Percentiles rank a stretch among this genome's conserved stretches.
Conservation (phyloP, 2,888 invertebrate species). For the Micoletzkya japonica region DNA sequence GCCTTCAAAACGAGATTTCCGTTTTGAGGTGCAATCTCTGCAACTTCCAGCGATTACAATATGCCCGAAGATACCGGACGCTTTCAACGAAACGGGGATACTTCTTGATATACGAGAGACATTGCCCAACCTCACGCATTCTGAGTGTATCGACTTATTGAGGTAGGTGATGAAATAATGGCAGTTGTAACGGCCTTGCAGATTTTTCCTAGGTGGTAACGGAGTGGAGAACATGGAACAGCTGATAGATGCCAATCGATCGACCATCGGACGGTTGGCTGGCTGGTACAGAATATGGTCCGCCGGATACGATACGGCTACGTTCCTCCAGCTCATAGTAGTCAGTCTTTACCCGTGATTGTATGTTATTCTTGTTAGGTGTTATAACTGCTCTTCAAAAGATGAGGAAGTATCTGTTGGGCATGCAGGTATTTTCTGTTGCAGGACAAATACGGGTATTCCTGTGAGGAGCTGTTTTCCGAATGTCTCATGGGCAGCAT, state of each 20-base stretch:
- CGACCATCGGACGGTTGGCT: constrained; percentile 49
- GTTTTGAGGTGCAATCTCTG: constrained; percentile 49
- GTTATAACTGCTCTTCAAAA: neutral
- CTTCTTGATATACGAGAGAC: constrained; percentile 43
- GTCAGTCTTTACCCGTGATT: neutral
- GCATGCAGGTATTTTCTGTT: constrained; percentile 24
- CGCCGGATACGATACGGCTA: constrained; percentile 42
- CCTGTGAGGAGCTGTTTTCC: constrained; percentile 56
- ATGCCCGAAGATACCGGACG: constrained; percentile 59
- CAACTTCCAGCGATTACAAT: constrained; percentile 56
- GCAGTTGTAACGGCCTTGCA: constrained; percentile 26
- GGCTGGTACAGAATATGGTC: constrained; percentile 52
- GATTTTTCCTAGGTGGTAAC: constrained; percentile 52
- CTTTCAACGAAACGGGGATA: constrained; percentile 47
- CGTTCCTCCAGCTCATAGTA: constrained; percentile 53
- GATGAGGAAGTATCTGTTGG: too few species aligned
- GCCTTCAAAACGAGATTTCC: too few species aligned
- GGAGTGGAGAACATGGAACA: constrained; percentile 58
- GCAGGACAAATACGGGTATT: constrained; percentile 56
- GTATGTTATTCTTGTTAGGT: neutral
- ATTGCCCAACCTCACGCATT: constrained; percentile 39
- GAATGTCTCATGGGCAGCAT: constrained; percentile 55
- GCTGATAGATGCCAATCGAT: constrained; percentile 46
- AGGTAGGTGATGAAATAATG: constrained; percentile 31
- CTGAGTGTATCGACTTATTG: constrained; percentile 42